Percentiles rank a stretch among this genome's conserved stretches.
phyloP scores from a whole-genome alignment of 2,797 vertebrate species.

The Periophthalmus magnuspinnatus region DNA sequence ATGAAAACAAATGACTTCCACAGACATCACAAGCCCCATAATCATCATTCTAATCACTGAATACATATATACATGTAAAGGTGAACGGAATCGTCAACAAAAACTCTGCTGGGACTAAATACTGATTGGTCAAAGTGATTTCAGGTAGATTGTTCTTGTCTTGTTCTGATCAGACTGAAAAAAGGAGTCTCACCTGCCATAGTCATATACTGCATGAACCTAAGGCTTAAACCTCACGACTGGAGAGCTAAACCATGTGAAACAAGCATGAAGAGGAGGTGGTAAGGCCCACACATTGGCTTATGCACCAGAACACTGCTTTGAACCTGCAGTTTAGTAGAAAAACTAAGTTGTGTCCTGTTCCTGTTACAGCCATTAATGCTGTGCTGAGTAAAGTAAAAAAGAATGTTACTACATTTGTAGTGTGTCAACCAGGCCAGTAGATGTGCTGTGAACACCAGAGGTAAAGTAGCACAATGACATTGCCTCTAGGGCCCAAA shows the following conservation, averaged over 20 bases:
- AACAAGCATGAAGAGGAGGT: not conserved
- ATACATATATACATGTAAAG: not conserved
- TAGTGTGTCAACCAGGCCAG: not conserved
- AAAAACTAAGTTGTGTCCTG: not conserved
- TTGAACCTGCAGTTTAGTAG: not conserved
- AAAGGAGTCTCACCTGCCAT: not conserved
- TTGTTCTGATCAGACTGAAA: not conserved
- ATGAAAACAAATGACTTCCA: slow-evolving; percentile 2
- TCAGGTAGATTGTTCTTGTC: not conserved
- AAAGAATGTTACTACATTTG: not conserved
- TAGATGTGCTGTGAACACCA: not conserved
- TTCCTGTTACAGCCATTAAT: not conserved
- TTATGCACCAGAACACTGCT: not conserved
- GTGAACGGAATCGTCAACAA: not conserved
- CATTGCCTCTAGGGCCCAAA: not conserved
- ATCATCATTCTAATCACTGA: not conserved
- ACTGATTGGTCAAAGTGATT: slow-evolving; percentile 4
- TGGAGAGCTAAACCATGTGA: not conserved
- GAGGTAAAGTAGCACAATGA: not conserved
- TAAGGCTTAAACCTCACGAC: not conserved
- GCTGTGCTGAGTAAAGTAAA: not conserved
- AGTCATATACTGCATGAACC: not conserved
- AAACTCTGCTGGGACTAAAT: not conserved
- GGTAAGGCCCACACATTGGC: not conserved
- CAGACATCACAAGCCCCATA: not conserved